A percentile compares a stretch with the other conserved stretches of the same genome.
Conservation (phyloP, 2,113 vertebrate genomes). For the Hemibagrus wyckioides region DNA sequence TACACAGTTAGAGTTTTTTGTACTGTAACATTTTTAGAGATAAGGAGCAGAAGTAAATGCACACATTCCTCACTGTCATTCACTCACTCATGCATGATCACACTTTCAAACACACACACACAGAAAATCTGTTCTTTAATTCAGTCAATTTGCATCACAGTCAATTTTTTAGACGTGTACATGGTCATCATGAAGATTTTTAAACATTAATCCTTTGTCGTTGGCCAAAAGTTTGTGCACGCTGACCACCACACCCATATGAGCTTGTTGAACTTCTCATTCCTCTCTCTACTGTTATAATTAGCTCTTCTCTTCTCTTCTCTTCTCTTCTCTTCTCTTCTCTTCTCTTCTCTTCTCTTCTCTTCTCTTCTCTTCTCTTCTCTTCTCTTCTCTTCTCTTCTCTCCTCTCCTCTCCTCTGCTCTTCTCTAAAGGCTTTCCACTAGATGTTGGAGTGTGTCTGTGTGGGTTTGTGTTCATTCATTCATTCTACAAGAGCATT, state of each 20-base stretch:
- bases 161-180: background rate
- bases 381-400: too few species aligned
- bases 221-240: background rate
- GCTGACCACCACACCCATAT: background rate
- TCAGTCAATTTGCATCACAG: background rate
- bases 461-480: too few species aligned
- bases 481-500: too few species aligned
- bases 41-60: slow-evolving; percentile 2
- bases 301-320: too few species aligned
- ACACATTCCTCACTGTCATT: slow-evolving; percentile 21
- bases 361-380: too few species aligned
- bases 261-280: background rate
- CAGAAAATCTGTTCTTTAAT: background rate
- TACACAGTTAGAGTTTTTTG: too few species aligned
- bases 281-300: background rate
- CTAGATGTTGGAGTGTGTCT: too few species aligned
- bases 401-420: too few species aligned
- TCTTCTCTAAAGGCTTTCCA: too few species aligned
- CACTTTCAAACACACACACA: background rate
- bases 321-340: too few species aligned
- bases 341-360: too few species aligned
- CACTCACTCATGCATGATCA: background rate
- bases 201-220: background rate
- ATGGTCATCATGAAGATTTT: background rate
- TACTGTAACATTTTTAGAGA: slow-evolving; percentile 20